Conservation (phyloP, 2,888 invertebrate species). For the Lycophotia porphyrea region DNA sequence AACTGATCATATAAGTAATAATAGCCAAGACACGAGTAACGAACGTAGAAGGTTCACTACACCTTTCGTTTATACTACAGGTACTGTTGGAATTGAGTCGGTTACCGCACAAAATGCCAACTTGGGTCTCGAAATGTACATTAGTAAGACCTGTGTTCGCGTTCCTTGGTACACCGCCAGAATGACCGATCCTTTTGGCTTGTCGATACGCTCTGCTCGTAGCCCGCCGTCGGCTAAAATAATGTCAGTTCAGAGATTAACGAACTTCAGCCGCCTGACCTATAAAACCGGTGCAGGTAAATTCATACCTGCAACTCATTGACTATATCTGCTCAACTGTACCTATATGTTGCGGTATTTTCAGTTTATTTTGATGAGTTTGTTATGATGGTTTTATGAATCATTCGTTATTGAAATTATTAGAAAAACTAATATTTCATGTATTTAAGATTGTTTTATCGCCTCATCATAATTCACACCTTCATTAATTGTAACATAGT, state of each 20-base stretch:
- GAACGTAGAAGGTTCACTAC: background rate
- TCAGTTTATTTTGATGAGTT: conserved; percentile 13
- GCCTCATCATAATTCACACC: background rate
- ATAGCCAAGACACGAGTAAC: background rate
- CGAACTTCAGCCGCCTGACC: conserved; percentile 89
- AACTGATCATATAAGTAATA: background rate
- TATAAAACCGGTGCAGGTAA: conserved; percentile 83
- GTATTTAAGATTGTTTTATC: background rate
- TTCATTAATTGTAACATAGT: conserved; percentile 9
- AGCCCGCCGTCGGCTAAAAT: conserved; percentile 86
- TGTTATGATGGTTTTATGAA: conserved; percentile 6
- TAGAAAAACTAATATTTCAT: background rate
- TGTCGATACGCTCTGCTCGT: conserved; percentile 85
- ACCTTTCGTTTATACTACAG: conserved; percentile 4
- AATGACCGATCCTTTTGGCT: conserved; percentile 89
- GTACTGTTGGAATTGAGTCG: conserved; percentile 34
- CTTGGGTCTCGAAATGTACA: conserved; percentile 87
- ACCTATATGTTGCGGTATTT: conserved; percentile 22
- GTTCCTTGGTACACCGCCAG: conserved; percentile 90
- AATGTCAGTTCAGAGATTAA: conserved; percentile 90
- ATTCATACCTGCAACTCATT: conserved; percentile 69
- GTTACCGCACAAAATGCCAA: conserved; percentile 82
- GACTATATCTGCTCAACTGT: conserved; percentile 54
- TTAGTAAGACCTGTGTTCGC: conserved; percentile 86
- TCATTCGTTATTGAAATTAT: background rate